A percentile compares a stretch with the other conserved stretches of the same genome.
phyloP scores from a whole-genome alignment of 2,888 invertebrate genomes.

The Gymnoscelis rufifasciata region DNA sequence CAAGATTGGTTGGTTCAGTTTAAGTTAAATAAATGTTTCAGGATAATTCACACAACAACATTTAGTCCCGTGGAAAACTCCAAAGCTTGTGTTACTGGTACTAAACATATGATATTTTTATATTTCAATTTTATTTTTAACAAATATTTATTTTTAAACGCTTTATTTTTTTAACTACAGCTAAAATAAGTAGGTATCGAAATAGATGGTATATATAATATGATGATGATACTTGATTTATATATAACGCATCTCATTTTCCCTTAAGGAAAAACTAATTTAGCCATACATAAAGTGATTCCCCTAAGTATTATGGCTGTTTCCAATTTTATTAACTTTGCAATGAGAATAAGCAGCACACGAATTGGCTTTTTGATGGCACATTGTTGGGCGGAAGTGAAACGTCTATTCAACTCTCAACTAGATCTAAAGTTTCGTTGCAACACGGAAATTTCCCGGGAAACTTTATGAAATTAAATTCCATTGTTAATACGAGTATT shows the following conservation, averaged over 20 bases:
- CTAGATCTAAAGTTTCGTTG: background rate
- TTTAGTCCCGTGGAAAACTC: too few relatives aligned
- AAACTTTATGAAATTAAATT: background rate
- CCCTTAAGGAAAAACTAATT: conserved; percentile 14
- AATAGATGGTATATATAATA: too few relatives aligned
- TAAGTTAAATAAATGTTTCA: too few relatives aligned
- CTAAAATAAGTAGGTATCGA: too few relatives aligned
- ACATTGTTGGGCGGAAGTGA: background rate
- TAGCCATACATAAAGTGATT: conserved; percentile 15
- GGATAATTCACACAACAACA: too few relatives aligned
- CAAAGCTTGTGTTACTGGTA: too few relatives aligned
- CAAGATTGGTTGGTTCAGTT: too few relatives aligned
- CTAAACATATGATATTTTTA: too few relatives aligned
- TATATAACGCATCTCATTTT: background rate
- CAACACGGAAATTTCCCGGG: background rate
- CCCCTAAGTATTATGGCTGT: conserved; percentile 10
- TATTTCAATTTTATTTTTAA: too few relatives aligned
- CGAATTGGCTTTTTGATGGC: conserved; percentile 16
- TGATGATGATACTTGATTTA: background rate
- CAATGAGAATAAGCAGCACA: conserved; percentile 2
- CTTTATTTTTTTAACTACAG: too few relatives aligned
- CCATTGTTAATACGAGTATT: too few relatives aligned
- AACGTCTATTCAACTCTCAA: background rate
- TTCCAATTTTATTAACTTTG: conserved; percentile 15
- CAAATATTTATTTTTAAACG: too few relatives aligned